Evolutionary conservation across 1,140 invertebrate genomes (phyloP).

Genomic region (Meloidogyne chitwoodi): DNA sequence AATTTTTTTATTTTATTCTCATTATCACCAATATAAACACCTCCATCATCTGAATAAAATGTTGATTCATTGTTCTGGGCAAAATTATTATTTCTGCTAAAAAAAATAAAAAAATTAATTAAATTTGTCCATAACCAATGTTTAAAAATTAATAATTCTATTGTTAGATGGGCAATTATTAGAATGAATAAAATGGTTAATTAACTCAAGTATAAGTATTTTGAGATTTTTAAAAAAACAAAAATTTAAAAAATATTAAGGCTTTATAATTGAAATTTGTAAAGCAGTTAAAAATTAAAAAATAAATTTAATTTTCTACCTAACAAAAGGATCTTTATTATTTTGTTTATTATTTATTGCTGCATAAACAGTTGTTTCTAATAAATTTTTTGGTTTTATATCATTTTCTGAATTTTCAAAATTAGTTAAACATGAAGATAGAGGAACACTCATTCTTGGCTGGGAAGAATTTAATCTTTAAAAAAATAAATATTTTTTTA

Average conservation of each 20-base stretch:
- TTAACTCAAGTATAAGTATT: too few species aligned
- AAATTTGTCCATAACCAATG: too few species aligned
- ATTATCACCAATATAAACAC: not conserved
- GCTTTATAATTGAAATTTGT: too few species aligned
- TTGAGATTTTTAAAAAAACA: not conserved
- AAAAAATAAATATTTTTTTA: slow-evolving; percentile 3
- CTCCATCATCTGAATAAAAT: not conserved
- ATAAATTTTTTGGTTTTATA: not conserved
- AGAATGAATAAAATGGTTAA: not conserved
- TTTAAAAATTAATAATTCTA: too few species aligned
- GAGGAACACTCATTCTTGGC: not conserved
- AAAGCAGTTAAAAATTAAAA: not conserved
- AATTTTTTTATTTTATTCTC: not conserved
- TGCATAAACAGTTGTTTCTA: slow-evolving; percentile 15
- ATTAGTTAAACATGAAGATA: slow-evolving; percentile 1
- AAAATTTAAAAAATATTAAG: not conserved
- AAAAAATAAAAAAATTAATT: not conserved
- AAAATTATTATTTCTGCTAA: not conserved
- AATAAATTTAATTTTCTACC: not conserved
- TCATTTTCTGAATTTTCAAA: not conserved
- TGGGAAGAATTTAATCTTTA: not conserved
- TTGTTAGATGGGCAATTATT: not conserved
- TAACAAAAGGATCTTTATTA: not conserved
- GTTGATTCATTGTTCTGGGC: not conserved
- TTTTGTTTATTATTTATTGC: slow-evolving; percentile 7